Conservation (phyloP, 2,797 vertebrate genomes). For the Mormyrops boulengeri region DNA sequence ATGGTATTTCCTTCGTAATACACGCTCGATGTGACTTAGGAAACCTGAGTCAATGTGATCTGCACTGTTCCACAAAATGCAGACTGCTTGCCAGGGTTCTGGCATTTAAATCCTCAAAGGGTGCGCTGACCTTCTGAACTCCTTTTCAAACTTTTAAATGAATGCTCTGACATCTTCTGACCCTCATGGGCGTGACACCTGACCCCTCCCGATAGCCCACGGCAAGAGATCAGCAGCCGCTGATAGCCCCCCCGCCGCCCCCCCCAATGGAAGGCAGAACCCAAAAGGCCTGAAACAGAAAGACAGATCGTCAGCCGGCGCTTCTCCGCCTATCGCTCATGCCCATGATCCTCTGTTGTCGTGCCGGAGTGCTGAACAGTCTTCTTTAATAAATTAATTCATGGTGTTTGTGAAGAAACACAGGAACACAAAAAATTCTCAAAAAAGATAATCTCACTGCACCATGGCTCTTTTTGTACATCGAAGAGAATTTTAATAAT, state of each 20-base stretch:
- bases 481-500: not conserved
- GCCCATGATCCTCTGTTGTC: constrained; percentile 34
- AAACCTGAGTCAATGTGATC: not conserved
- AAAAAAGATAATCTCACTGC: not conserved
- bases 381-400: not conserved
- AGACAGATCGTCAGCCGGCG: constrained; percentile 39
- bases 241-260: not conserved
- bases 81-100: constrained; percentile 50
- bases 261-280: constrained; percentile 26
- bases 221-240: constrained; percentile 62
- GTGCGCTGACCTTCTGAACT: constrained; percentile 56
- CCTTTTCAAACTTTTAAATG: constrained; percentile 61
- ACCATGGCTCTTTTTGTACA: not conserved
- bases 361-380: not conserved
- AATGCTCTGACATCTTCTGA: constrained; percentile 58
- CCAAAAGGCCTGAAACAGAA: constrained; percentile 32
- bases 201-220: constrained; percentile 70
- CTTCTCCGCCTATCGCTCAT: constrained; percentile 40
- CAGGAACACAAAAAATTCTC: not conserved
- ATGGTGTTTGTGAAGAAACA: constrained; percentile 22
- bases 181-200: constrained; percentile 66
- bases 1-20: constrained; percentile 7
- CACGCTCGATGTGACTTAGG: not conserved
- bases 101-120: constrained; percentile 44
- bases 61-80: constrained; percentile 42